Evolutionary conservation across 2,797 vertebrate genomes (phyloP).

Genomic region (Eutrigla gurnardus): DNA sequence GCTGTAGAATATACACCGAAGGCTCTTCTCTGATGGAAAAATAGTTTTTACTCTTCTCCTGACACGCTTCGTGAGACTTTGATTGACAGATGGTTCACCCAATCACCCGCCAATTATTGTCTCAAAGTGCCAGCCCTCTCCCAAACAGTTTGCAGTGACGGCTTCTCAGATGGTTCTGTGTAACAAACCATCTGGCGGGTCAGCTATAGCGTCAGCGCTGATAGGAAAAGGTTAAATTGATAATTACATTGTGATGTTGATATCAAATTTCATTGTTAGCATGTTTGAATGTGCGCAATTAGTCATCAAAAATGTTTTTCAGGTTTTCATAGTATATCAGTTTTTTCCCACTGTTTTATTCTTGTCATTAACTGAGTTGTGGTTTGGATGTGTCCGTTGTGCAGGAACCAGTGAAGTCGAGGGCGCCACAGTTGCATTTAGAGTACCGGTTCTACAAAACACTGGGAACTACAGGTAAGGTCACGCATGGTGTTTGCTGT

Average conservation of each 20-base stretch:
- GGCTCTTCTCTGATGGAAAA: too few relatives aligned
- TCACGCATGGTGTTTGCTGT: conserved; percentile 10
- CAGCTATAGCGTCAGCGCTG: too few relatives aligned
- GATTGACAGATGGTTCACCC: conserved; percentile 3
- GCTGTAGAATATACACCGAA: too few relatives aligned
- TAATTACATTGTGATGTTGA: not conserved
- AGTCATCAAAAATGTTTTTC: conserved; percentile 14
- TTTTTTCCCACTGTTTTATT: not conserved
- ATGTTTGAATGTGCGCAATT: conserved; percentile 5
- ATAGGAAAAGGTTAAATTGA: too few relatives aligned
- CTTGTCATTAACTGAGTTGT: conserved; percentile 21
- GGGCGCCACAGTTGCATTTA: conserved; percentile 98
- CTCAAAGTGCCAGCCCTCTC: too few relatives aligned
- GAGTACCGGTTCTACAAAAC: conserved; percentile 99
- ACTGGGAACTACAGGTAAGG: conserved; percentile 94
- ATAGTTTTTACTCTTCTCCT: too few relatives aligned
- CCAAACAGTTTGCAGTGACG: too few relatives aligned
- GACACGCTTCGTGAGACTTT: not conserved
- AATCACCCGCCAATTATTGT: too few relatives aligned
- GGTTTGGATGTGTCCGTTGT: conserved; percentile 54
- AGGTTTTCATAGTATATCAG: not conserved
- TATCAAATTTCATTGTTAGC: not conserved
- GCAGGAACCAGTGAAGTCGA: conserved; percentile 98
- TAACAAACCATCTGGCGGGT: too few relatives aligned
- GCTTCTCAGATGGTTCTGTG: too few relatives aligned